A percentile compares a stretch with the other conserved stretches of the same genome.
Evolutionary conservation across 2,797 vertebrate genomes (phyloP).

Genomic region (Catostomus latipinnis): DNA sequence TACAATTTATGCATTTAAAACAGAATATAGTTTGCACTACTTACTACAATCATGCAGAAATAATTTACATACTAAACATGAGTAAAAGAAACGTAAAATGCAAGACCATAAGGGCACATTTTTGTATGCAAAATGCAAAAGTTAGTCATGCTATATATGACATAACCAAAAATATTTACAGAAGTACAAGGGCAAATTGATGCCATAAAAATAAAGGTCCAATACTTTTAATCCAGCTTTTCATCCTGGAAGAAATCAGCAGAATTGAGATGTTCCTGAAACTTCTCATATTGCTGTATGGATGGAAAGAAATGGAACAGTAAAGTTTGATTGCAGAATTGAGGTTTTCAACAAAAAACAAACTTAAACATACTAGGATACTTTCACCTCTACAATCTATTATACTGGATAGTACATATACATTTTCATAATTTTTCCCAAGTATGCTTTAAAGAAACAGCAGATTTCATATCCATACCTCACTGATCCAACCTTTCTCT

Average conservation of each 20-base stretch:
- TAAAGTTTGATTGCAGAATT: not conserved
- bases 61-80: not conserved
- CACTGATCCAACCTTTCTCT: conserved; percentile 76
- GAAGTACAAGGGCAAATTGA: not conserved
- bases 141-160: conserved; percentile 20
- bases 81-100: not conserved
- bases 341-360: no score
- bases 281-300: conserved; percentile 76
- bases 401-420: not conserved
- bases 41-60: conserved; percentile 23
- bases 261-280: conserved; percentile 74
- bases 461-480: conserved; percentile 69
- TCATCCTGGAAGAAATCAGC: conserved; percentile 86
- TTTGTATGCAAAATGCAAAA: not conserved
- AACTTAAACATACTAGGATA: no score
- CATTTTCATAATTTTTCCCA: no score
- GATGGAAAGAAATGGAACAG: conserved; percentile 55
- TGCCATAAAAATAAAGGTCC: not conserved
- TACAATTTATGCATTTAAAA: not conserved
- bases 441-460: not conserved
- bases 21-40: not conserved
- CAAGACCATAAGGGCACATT: no score
- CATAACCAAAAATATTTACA: conserved; percentile 21
- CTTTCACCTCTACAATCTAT: not conserved
- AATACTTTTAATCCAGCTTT: conserved; percentile 72